Conservation (phyloP, 1,140 invertebrate genomes). For the Maniola jurtina region DNA sequence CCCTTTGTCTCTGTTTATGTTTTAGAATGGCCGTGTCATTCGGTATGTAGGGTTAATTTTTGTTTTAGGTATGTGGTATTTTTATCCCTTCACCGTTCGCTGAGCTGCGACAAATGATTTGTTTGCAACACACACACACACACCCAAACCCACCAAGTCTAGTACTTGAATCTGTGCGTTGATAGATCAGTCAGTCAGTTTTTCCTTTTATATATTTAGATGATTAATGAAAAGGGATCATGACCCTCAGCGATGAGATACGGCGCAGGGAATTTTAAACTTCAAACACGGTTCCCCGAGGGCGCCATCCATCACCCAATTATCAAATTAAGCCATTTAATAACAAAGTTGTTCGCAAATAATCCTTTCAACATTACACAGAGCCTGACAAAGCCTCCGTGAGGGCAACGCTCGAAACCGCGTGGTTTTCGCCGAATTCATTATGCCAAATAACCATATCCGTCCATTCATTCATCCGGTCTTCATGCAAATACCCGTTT, state of each 20-base stretch:
- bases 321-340: conserved; percentile 5
- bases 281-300: background rate
- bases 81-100: conserved; percentile 6
- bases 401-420: conserved; percentile 26
- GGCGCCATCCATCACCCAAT: background rate
- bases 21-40: conserved; percentile 33
- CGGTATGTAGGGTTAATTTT: conserved; percentile 31
- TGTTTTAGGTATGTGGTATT: conserved; percentile 23
- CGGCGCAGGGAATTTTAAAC: background rate
- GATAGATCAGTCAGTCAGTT: no score
- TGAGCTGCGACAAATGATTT: no score
- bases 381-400: conserved; percentile 3
- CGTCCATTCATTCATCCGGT: conserved; percentile 55
- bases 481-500: conserved; percentile 37
- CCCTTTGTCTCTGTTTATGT: conserved; percentile 39
- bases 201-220: no score
- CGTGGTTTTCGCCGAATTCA: conserved; percentile 45
- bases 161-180: no score
- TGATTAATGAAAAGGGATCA: background rate
- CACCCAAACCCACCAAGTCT: no score
- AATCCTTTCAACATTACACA: conserved; percentile 1
- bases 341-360: conserved; percentile 2
- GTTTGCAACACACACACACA: no score
- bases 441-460: conserved; percentile 57
- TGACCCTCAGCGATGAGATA: no score